phyloP scores from a whole-genome alignment of 1,140 invertebrate genomes.

The Ridgeia piscesae region DNA sequence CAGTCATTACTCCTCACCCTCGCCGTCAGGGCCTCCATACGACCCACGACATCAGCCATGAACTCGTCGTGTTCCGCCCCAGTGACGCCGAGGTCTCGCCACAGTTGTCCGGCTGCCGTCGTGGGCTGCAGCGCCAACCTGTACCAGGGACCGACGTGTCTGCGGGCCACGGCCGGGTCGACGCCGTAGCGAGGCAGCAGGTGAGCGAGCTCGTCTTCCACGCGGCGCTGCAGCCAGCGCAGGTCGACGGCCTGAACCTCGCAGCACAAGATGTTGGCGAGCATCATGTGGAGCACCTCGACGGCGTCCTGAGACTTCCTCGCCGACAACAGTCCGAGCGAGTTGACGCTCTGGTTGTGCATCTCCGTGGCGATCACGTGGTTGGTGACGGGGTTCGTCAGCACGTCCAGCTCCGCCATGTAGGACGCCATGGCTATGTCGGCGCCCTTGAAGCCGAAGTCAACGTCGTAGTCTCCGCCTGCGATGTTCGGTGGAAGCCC shows the following conservation, averaged over 20 bases:
- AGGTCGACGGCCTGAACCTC: slow-evolving; percentile 28
- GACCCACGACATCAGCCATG: neutral
- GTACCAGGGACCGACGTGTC: slow-evolving; percentile 13
- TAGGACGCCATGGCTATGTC: slow-evolving; percentile 29
- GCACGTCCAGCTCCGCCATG: slow-evolving; percentile 22
- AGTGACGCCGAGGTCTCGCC: neutral
- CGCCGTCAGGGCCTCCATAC: neutral
- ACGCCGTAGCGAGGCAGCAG: neutral
- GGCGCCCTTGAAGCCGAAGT: slow-evolving; percentile 24
- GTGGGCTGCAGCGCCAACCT: slow-evolving; percentile 14
- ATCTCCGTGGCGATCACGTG: slow-evolving; percentile 30
- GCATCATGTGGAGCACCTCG: slow-evolving; percentile 29
- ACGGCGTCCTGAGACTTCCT: slow-evolving; percentile 15
- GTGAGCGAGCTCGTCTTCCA: neutral
- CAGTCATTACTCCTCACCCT: neutral
- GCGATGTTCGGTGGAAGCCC: slow-evolving; percentile 28
- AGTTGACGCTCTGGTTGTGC: slow-evolving; percentile 31
- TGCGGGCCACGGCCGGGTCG: neutral
- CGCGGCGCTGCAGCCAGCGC: slow-evolving; percentile 21
- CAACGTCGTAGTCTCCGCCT: neutral
- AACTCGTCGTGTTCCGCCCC: neutral
- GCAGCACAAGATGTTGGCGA: slow-evolving; percentile 12
- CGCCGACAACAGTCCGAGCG: slow-evolving; percentile 23
- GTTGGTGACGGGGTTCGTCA: slow-evolving; percentile 27
- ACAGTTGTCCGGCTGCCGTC: slow-evolving; percentile 22